Base-by-base conservation (phyloP, 2,797 vertebrate genomes). In the Microtus obscurus region DNA sequence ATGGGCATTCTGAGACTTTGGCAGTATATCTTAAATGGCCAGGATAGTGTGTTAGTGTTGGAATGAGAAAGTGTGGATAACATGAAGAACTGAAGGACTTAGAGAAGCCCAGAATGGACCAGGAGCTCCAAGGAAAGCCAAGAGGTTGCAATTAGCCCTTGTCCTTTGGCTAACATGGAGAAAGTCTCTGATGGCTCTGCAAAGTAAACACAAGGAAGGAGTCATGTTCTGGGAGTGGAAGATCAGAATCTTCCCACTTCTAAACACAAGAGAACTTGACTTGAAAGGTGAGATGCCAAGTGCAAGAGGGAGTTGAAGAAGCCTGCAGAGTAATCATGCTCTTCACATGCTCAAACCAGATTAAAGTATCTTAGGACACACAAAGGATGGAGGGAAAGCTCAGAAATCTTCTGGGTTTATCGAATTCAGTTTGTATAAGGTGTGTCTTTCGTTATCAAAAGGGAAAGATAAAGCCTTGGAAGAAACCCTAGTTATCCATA, bases 281-380 rank as follows among this genome's bases (percentile, higher is more conserved):
- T 31, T 79, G 19, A 74, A 63, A 78, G 21, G 25, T 43, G 12
- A 81, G 10, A 3, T n/a, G 23, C 1, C 11, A 29, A 34, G 5
- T 21, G 2, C 51, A 51, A 8, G 25, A 53, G 8, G 11, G 11
- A 31, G 9, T 0, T 13, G 34, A 67, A 43, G 34, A 65, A 34
- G 14, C 1, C 8, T 0, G 17, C 1, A 5, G 6, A 25, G 2
- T 43, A 16, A 53, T 31, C 51, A 25, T 6, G 16, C 5, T 10
- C 16, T 27, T 40, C 31, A 14, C 5, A 73, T 17, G 14, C 2
- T 8, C 9, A 61, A 76, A 23, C 23, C 17, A n/a, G 16, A 40
- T 12, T 23, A 2, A 5, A 16, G 45, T 59, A 25, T 63, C 29
- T 67, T n/a, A 37, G 43, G 23, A 23, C n/a, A 27, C 4, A 45